Conservation (phyloP, 2,113 vertebrate genomes). For the Myotis lucifugus region DNA sequence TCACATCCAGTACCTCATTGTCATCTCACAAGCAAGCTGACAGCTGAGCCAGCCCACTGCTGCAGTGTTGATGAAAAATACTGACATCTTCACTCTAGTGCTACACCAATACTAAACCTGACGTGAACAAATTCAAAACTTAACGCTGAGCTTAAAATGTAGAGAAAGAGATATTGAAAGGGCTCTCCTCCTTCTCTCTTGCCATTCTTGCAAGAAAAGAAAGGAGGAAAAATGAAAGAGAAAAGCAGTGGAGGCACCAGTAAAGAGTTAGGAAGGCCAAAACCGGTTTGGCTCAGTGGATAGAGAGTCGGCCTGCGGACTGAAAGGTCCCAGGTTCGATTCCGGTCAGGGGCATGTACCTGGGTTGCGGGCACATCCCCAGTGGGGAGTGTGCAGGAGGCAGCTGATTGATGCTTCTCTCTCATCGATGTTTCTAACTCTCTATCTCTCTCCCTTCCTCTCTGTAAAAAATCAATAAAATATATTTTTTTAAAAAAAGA, state of each 20-base stretch:
- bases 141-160: conserved; percentile 35
- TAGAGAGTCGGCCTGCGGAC: no score
- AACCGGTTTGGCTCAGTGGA: no score
- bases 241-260: neutral
- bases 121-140: conserved; percentile 66
- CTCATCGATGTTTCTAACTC: no score
- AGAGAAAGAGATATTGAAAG: conserved; percentile 30
- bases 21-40: conserved; percentile 72
- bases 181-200: conserved; percentile 26
- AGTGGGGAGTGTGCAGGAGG: no score
- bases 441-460: no score
- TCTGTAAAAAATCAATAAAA: no score
- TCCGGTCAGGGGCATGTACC: no score
- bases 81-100: conserved; percentile 58
- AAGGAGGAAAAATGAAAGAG: neutral
- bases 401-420: no score
- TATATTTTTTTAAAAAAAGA: no score
- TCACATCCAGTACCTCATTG: conserved; percentile 68
- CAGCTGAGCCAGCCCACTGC: conserved; percentile 68
- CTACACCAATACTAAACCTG: conserved; percentile 30
- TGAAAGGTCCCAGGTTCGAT: no score
- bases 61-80: conserved; percentile 69
- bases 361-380: no score
- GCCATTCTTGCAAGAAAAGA: neutral
- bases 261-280: neutral